A percentile compares a stretch with the other conserved stretches of the same genome.
Conservation (phyloP, 1,140 invertebrate genomes). For the Antheraea mylitta region DNA sequence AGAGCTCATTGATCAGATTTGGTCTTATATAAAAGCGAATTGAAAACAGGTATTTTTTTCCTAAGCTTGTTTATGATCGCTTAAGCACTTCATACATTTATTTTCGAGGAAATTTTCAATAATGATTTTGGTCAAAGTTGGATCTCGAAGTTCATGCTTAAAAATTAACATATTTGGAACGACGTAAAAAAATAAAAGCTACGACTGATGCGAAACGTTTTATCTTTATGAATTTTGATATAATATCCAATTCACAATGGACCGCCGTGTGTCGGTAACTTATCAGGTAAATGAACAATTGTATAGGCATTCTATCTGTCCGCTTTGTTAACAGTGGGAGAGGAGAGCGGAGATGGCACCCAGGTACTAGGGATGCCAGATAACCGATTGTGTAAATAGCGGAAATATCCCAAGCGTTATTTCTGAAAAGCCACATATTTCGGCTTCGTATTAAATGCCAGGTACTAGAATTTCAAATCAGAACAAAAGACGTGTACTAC, state of each 20-base stretch:
- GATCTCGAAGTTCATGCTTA: no score
- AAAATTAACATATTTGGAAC: no score
- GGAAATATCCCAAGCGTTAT: not conserved
- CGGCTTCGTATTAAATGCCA: not conserved
- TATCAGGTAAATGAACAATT: not conserved
- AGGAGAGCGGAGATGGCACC: not conserved
- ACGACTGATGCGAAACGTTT: no score
- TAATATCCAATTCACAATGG: not conserved
- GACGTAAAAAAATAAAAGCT: no score
- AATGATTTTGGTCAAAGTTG: no score
- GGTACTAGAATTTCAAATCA: not conserved
- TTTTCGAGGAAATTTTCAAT: no score
- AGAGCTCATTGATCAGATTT: no score
- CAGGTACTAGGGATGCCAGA: not conserved
- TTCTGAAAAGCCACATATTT: not conserved
- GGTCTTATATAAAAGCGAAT: no score
- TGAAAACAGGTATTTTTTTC: no score
- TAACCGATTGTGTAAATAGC: not conserved
- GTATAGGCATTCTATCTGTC: slow-evolving; percentile 3
- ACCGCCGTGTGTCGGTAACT: not conserved
- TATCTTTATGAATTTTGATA: no score
- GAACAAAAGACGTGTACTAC: not conserved
- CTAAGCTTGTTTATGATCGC: no score
- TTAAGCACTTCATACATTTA: no score
- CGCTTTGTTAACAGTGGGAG: slow-evolving; percentile 1